Percentiles rank a stretch among this genome's conserved stretches.
Conservation (phyloP, 1,140 invertebrate species). For the Drosophila arawakana region DNA sequence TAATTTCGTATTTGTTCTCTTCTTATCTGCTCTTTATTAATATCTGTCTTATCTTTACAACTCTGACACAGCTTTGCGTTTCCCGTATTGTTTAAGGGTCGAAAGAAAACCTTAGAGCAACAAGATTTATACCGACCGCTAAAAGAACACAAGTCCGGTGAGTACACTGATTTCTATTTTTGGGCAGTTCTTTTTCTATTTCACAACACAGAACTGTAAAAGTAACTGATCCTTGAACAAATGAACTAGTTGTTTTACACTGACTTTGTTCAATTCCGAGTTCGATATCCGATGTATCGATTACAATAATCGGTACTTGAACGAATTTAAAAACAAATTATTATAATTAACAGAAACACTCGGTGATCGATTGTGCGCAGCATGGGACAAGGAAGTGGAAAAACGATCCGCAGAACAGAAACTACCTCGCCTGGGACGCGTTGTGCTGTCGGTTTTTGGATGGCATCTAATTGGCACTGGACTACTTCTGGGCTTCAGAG, state of each 20-base stretch:
- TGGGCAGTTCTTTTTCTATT: no score
- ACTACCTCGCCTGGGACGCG: conserved; percentile 53
- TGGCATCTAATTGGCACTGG: conserved; percentile 53
- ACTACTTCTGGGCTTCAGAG: conserved; percentile 33
- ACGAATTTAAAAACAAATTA: background rate
- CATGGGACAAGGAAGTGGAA: conserved; percentile 62
- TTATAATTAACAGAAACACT: conserved; percentile 44
- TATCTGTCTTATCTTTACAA: background rate
- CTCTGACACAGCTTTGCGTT: conserved; percentile 82
- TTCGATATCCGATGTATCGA: conserved; percentile 6
- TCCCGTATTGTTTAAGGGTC: conserved; percentile 85
- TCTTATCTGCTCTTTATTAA: conserved; percentile 12
- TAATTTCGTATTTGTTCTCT: background rate
- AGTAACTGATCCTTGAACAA: conserved; percentile 2
- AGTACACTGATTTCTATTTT: conserved; percentile 7
- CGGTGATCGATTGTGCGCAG: conserved; percentile 60
- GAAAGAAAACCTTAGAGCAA: conserved; percentile 85
- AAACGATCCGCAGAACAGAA: conserved; percentile 38
- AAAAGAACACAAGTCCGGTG: conserved; percentile 85
- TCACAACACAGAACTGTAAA: background rate
- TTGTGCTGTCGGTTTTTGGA: conserved; percentile 58
- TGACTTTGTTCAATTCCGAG: background rate
- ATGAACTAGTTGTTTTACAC: background rate
- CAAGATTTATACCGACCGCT: conserved; percentile 86
- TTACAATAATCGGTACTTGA: background rate